phyloP scores from a whole-genome alignment of 2,797 vertebrate genomes.

The Melanotaenia pygmaea region DNA sequence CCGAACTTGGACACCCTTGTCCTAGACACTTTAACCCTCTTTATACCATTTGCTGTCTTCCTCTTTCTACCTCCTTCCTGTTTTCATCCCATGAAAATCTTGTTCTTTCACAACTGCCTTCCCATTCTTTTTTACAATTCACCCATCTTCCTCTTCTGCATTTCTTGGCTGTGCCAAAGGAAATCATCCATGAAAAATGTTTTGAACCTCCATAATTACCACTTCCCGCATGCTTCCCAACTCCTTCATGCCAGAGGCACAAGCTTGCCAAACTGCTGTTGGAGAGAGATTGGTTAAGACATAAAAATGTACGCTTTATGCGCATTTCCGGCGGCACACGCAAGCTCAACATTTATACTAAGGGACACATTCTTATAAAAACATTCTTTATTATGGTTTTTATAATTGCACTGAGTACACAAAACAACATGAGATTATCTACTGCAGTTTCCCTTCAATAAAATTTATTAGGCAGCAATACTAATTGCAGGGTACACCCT shows the following conservation, averaged over 20 bases:
- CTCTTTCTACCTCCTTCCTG: conserved; percentile 9
- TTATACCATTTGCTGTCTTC: conserved; percentile 30
- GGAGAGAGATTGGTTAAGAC: conserved; percentile 35
- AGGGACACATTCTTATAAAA: neutral
- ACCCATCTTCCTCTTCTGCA: conserved; percentile 42
- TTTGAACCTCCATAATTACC: conserved; percentile 78
- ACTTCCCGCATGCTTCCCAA: conserved; percentile 64
- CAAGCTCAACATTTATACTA: conserved; percentile 6
- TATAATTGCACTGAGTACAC: neutral
- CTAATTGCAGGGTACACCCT: neutral
- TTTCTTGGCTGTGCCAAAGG: conserved; percentile 61
- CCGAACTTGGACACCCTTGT: too few species aligned
- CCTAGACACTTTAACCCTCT: conserved; percentile 35
- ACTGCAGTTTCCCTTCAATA: neutral
- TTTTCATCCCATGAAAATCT: conserved; percentile 25
- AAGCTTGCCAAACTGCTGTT: conserved; percentile 46
- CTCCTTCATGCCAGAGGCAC: conserved; percentile 43
- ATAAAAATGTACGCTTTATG: conserved; percentile 25
- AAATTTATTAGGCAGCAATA: neutral
- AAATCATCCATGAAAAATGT: conserved; percentile 80
- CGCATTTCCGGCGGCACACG: conserved; percentile 15
- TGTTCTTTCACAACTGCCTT: conserved; percentile 22
- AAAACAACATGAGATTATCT: neutral
- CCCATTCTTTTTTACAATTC: conserved; percentile 28
- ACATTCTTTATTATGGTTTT: neutral